Conservation (phyloP, 2,888 invertebrate genomes). For the Cyrtodaria siliqua region DNA sequence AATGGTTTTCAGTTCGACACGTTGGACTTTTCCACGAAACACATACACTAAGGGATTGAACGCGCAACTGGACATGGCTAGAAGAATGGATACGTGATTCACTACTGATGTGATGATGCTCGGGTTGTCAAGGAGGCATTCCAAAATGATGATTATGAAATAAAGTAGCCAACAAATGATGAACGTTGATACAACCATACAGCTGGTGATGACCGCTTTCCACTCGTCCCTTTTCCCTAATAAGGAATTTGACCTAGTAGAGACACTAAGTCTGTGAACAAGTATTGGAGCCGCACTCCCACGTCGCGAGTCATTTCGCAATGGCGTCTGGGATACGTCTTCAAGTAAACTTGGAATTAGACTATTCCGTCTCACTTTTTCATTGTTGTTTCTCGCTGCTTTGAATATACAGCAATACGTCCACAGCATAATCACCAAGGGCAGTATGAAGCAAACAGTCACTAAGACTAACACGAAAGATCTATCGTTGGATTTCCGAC, state of each 20-base stretch:
- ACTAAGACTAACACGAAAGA: slow-evolving; percentile 85
- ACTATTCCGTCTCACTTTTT: slow-evolving; percentile 88
- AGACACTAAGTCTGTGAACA: slow-evolving; percentile 91
- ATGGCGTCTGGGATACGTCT: slow-evolving; percentile 62
- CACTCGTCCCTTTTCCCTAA: slow-evolving; percentile 93
- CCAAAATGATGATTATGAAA: slow-evolving; percentile 78
- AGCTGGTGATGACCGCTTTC: slow-evolving; percentile 94
- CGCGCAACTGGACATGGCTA: slow-evolving; percentile 89
- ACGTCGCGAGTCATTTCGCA: slow-evolving; percentile 65
- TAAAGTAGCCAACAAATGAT: slow-evolving; percentile 88
- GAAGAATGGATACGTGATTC: slow-evolving; percentile 86
- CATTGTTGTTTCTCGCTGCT: slow-evolving; percentile 91
- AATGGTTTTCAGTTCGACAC: slow-evolving; percentile 73
- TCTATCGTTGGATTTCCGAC: slow-evolving; percentile 71
- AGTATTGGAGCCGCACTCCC: slow-evolving; percentile 78
- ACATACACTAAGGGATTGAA: slow-evolving; percentile 92
- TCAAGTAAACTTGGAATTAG: slow-evolving; percentile 80
- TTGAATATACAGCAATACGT: slow-evolving; percentile 90
- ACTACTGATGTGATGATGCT: slow-evolving; percentile 68
- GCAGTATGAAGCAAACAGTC: slow-evolving; percentile 86
- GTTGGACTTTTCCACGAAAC: slow-evolving; percentile 87
- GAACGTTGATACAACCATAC: slow-evolving; percentile 91
- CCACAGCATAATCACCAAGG: slow-evolving; percentile 89
- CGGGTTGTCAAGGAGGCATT: slow-evolving; percentile 80
- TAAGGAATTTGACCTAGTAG: slow-evolving; percentile 90